A percentile compares a stretch with the other conserved stretches of the same genome.
Evolutionary conservation across 1,140 invertebrate genomes (phyloP).

Genomic region (Bathynomus jamesi): DNA sequence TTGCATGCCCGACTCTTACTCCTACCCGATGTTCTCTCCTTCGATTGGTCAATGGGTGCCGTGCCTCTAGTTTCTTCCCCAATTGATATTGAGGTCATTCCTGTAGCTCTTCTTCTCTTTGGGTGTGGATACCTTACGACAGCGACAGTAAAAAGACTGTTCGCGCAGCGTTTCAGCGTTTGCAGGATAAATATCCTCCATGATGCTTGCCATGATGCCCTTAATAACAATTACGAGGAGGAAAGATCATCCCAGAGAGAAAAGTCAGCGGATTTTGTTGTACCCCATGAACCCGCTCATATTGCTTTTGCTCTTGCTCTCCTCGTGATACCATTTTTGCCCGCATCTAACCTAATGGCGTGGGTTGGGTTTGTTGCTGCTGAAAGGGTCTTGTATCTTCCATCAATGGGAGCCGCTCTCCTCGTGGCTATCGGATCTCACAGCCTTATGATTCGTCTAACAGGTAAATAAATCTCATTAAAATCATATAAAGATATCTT

Average conservation of each 20-base stretch:
- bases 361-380: constrained; percentile 39
- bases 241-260: background rate
- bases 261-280: constrained; percentile 57
- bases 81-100: constrained; percentile 49
- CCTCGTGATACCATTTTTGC: constrained; percentile 37
- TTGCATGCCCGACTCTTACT: constrained; percentile 76
- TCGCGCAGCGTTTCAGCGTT: background rate
- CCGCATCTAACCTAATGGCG: constrained; percentile 37
- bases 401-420: constrained; percentile 86
- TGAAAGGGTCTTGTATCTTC: constrained; percentile 37
- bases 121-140: background rate
- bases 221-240: background rate
- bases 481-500: too few species aligned
- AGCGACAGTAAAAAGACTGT: background rate
- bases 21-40: constrained; percentile 73
- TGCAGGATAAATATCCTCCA: background rate
- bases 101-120: background rate
- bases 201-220: background rate
- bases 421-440: constrained; percentile 57
- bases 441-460: constrained; percentile 42
- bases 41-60: constrained; percentile 93
- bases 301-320: constrained; percentile 41
- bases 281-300: constrained; percentile 58
- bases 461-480: too few species aligned
- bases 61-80: constrained; percentile 67